Conservation (phyloP, 2,113 vertebrate genomes). For the Nothocercus julius region DNA sequence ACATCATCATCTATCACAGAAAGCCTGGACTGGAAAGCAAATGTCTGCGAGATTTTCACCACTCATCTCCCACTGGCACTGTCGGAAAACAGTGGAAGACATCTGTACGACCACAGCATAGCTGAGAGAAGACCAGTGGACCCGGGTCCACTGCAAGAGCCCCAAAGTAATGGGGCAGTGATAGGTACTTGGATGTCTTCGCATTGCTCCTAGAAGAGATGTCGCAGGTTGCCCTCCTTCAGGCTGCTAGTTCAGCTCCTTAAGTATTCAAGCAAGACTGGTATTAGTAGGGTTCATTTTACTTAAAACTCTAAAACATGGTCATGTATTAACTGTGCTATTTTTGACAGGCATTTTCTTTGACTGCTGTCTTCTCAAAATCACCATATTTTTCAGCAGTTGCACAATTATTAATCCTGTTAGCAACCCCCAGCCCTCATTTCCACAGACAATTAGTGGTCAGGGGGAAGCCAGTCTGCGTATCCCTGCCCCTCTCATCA, state of each 20-base stretch:
- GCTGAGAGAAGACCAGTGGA: neutral
- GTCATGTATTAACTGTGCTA: neutral
- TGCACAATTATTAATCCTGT: constrained; percentile 53
- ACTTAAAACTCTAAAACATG: neutral
- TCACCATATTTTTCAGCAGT: constrained; percentile 40
- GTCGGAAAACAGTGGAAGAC: neutral
- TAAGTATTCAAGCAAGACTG: neutral
- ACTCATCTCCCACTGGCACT: neutral
- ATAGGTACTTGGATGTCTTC: neutral
- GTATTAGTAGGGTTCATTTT: neutral
- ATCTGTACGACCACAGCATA: neutral
- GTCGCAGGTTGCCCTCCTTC: neutral
- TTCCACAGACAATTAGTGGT: constrained; percentile 43
- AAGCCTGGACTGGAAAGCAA: neutral
- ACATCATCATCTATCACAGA: neutral
- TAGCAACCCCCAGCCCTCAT: constrained; percentile 22
- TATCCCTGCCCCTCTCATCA: neutral
- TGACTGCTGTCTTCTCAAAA: constrained; percentile 37
- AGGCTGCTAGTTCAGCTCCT: neutral
- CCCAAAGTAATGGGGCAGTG: neutral
- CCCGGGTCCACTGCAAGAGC: neutral
- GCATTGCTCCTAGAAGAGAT: neutral
- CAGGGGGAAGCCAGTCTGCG: neutral
- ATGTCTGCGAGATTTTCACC: neutral
- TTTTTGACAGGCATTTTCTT: constrained; percentile 38